Conservation (phyloP, 2,797 vertebrate genomes). For the Crypturellus tataupa region DNA sequence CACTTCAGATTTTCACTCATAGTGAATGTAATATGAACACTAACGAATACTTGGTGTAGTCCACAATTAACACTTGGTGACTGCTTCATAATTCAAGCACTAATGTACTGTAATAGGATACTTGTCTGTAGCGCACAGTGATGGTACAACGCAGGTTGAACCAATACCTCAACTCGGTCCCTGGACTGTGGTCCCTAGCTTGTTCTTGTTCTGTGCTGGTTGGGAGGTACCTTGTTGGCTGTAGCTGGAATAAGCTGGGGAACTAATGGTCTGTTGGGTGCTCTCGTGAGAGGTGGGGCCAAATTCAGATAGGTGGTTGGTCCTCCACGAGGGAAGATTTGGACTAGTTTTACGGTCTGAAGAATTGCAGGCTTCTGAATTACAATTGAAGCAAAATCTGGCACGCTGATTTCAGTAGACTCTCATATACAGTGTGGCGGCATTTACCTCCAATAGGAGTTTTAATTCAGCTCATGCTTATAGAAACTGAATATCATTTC, state of each 20-base stretch:
- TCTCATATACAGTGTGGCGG: neutral
- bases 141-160: accelerated
- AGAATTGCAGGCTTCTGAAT: neutral
- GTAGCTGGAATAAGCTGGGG: neutral
- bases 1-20: conserved; percentile 31
- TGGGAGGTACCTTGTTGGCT: neutral
- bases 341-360: neutral
- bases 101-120: neutral
- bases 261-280: neutral
- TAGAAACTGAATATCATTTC: neutral
- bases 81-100: neutral
- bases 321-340: neutral
- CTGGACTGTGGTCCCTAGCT: neutral
- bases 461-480: conserved; percentile 19
- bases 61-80: neutral
- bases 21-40: neutral
- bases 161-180: neutral
- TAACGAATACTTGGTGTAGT: neutral
- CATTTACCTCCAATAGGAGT: neutral
- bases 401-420: neutral
- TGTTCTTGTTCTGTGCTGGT: neutral
- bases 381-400: neutral
- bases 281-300: neutral
- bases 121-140: neutral
- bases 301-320: neutral